These are phyloP conservation scores for Strigamia transsilvanica DNA, from an alignment of 2,888 invertebrate genomes.

Conservation along the genomic window DNA sequence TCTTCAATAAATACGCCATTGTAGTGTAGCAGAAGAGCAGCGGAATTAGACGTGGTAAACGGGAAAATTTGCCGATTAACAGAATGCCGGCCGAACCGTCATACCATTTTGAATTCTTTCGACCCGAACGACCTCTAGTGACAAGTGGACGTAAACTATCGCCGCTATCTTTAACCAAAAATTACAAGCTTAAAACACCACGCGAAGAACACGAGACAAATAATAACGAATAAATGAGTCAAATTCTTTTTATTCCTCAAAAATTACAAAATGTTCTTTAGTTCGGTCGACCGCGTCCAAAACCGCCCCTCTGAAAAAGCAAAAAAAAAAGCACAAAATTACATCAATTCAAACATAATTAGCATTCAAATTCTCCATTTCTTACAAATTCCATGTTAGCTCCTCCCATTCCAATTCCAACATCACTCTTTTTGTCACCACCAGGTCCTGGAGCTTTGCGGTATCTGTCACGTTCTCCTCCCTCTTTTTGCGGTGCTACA, in stretches of 20 bases:
- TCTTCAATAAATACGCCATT: constrained; percentile 21
- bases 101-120: constrained; percentile 7
- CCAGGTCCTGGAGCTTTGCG: constrained; percentile 60
- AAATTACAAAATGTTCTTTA: not conserved
- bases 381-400: constrained; percentile 84
- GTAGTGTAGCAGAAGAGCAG: not conserved
- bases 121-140: not conserved
- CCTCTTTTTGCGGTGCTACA: constrained; percentile 50
- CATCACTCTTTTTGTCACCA: constrained; percentile 94
- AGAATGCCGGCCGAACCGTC: not conserved
- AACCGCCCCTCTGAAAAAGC: constrained; percentile 80
- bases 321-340: constrained; percentile 59
- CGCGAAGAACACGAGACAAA: not conserved
- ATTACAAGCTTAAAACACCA: too few relatives aligned
- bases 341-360: constrained; percentile 23
- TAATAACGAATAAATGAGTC: not conserved
- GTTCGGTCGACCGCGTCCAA: constrained; percentile 73
- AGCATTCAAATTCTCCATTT: not conserved
- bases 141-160: not conserved
- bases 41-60: not conserved
- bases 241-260: not conserved
- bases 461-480: constrained; percentile 53
- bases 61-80: not conserved
- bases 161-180: not conserved
- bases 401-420: constrained; percentile 86